A percentile compares a stretch with the other conserved stretches of the same genome.
Evolutionary conservation across 1,140 invertebrate genomes (phyloP).

Genomic region (Macrostomum lignano): DNA sequence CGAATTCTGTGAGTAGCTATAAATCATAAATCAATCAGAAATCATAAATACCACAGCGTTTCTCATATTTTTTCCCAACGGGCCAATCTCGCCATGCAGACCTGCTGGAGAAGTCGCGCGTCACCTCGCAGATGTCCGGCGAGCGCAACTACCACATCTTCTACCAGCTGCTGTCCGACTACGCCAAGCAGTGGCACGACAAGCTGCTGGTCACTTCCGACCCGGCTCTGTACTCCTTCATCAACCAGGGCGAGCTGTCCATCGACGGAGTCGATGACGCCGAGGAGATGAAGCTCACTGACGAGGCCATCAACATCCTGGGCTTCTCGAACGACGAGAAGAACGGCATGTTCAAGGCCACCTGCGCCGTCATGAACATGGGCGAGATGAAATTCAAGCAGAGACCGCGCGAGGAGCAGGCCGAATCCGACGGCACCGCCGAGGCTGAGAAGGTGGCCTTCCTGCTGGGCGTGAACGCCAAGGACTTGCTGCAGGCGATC

Average conservation of each 20-base stretch:
- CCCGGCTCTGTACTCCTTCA: constrained; percentile 59
- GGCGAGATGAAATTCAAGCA: constrained; percentile 99
- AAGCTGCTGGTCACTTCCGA: constrained; percentile 51
- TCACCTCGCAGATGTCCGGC: constrained; percentile 75
- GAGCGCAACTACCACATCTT: constrained; percentile 99
- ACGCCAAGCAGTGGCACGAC: constrained; percentile 11
- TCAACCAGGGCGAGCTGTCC: constrained; percentile 79
- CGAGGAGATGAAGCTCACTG: constrained; percentile 65
- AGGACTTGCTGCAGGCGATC: constrained; percentile 33
- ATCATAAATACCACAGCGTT: too few species aligned
- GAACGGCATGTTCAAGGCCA: constrained; percentile 79
- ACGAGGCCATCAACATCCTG: constrained; percentile 88
- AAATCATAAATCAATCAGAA: too few species aligned
- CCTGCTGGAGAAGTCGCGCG: constrained; percentile 97
- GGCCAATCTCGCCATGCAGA: constrained; percentile 40
- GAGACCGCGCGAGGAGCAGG: constrained; percentile 94
- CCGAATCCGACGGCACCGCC: constrained; percentile 81
- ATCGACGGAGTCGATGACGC: constrained; percentile 81
- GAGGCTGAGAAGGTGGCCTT: constrained; percentile 73
- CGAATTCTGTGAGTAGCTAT: constrained; percentile 73
- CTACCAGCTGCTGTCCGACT: constrained; percentile 90
- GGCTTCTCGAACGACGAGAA: constrained; percentile 86
- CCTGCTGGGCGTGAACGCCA: constrained; percentile 39
- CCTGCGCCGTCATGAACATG: constrained; percentile 83
- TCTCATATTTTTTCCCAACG: too few species aligned